Base-by-base conservation (phyloP, 2,888 invertebrate species). In the Pedicia rivosa region DNA sequence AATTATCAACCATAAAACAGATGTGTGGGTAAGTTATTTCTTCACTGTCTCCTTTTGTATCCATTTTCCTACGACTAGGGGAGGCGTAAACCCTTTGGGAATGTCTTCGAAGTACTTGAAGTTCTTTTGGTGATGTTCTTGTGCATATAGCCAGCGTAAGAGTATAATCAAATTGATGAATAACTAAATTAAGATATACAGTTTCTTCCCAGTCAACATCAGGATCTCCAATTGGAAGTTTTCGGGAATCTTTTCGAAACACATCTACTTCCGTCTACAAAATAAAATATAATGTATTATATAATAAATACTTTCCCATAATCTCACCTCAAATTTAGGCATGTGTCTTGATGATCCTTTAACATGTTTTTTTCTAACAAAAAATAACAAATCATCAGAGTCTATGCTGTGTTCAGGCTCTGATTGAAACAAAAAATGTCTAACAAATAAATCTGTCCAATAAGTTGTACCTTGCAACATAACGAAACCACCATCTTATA, bases 171-270 rank as follows among this genome's bases (percentile, higher is more conserved):
- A 98, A 88, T 69, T 97, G 95, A 65, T 98, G 97, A 57, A 98
- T 83, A 51, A 97, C 80, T 60, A 97, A 73, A 67, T 97, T 97
- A 47, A 97, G 71, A 66, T 95, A 97, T 45, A 97, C 92, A 40
- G 95, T 97, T 68, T 98, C 97, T 65, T 97, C 95, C 97, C 97
- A 98, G 65, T 97, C 94, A 51, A 95, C 82, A 44, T 87, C 87
- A 29, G 86, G 83, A 66, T 97, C 94, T 42, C 90, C 90, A 52
- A 94, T 84, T 36, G 97, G 97, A 53, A 95, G 68, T 63, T 94
- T 92, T 56, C 90, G 81, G 53, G 94, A 94, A 64, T 94, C 92
- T 65, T 92, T 88, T 45, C 97, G 79, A 66, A 90, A 95, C 45
- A 97, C 97, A 66, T 97, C 94, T 47, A 97, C 83, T 63, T 87